Base-by-base conservation (phyloP, 1,140 invertebrate species). In the Araneus ventricosus region DNA sequence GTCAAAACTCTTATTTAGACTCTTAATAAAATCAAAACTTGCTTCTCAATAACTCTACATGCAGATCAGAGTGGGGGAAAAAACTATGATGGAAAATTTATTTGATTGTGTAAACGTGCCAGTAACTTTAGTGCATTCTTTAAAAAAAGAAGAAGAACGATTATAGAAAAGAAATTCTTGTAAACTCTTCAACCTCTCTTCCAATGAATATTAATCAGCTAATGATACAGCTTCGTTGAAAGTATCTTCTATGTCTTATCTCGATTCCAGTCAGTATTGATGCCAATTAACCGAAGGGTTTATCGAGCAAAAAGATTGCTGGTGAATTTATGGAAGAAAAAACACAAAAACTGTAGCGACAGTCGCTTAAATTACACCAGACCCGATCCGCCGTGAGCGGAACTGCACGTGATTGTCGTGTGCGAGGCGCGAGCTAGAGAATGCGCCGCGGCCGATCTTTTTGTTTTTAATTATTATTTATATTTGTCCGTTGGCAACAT, bases 401-500 rank as follows among this genome's bases (percentile, higher is more conserved):
- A 10, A 37, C 30, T 20, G 30, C 27, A 75, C 70, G 70, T 75
- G 70, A 75, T 75, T 75, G 70, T 75, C 70, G 70, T 75, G 70
- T 75, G 70, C 70, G 30, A 34, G 70, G 70, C 70, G 70, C 30
- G 70, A 75, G 70, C 70, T 75, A 34, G 70, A 52, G 67, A 37
- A 75, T 75, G 70, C 30, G 70, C 70, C 70, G 5, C 30, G 6
- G 17, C 70, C 70, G 30, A 34, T 70, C 20, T 75, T 75, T 75
- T 34, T 75, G 70, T 75, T 75, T 75, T 75, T 75, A 75, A 75
- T 75, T 75, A 75, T 75, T 75, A 75, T 75, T 75, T 75, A 37
- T 75, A 37, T 34, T 75, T 75, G 30, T 75, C 70, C 70, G 4
- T 75, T 75, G 70, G 70, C 70, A 75, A 75, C 70, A 75, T 75